Conservation (phyloP, 64 coral and sea anemone genomes). For the Pocillopora verrucosa region DNA sequence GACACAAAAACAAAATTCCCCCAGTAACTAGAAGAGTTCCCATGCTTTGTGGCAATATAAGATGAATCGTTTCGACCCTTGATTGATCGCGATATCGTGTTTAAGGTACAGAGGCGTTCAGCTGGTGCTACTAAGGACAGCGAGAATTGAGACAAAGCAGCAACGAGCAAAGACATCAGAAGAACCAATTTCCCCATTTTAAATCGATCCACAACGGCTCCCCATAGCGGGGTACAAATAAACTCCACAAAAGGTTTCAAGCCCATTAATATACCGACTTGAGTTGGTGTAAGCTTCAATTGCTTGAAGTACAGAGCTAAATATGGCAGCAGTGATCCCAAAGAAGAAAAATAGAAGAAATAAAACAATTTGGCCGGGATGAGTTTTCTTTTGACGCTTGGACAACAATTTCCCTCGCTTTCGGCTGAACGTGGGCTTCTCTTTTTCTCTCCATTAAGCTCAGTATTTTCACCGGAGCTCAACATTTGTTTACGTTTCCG, state of each 20-base stretch:
- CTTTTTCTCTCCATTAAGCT: background rate
- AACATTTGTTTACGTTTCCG: background rate
- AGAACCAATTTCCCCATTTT: conserved; percentile 54
- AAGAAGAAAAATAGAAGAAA: conserved; percentile 69
- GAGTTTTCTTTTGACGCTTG: conserved; percentile 32
- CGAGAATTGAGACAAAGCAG: conserved; percentile 50
- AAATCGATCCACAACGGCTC: conserved; percentile 52
- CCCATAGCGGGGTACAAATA: conserved; percentile 51
- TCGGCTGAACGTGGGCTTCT: background rate
- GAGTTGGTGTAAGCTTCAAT: conserved; percentile 40
- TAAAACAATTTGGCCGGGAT: conserved; percentile 57
- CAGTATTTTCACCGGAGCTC: background rate
- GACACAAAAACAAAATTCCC: conserved; percentile 11
- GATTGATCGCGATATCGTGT: background rate
- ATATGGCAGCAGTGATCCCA: conserved; percentile 62
- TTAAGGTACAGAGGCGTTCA: conserved; percentile 4
- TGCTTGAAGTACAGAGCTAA: conserved; percentile 69
- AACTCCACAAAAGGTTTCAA: conserved; percentile 70
- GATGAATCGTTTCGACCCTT: background rate
- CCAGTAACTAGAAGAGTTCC: background rate
- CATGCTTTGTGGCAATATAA: background rate
- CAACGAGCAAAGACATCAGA: conserved; percentile 19
- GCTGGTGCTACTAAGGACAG: conserved; percentile 36
- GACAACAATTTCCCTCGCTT: conserved; percentile 12
- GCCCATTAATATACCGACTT: conserved; percentile 69